These are phyloP conservation scores for Ceyx melanurus DNA, from an alignment of 2,113 vertebrate species.

Conservation along the genomic window DNA sequence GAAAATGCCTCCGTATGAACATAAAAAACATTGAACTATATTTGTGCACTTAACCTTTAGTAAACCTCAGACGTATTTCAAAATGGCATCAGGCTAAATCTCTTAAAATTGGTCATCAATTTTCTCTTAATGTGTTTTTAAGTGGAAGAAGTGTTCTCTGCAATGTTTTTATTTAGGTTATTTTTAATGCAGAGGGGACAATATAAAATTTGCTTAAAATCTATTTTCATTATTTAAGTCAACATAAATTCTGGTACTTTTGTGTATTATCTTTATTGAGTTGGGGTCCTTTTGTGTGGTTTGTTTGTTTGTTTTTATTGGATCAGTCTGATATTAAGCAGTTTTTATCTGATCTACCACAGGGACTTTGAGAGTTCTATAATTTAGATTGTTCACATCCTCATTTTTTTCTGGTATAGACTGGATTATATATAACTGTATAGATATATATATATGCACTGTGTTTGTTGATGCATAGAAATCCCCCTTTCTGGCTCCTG, in stretches of 20 bases:
- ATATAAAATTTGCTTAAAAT: not conserved
- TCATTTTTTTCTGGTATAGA: not conserved
- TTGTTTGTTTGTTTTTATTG: not conserved
- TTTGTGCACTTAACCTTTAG: not conserved
- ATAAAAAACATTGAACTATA: not conserved
- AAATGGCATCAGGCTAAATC: not conserved
- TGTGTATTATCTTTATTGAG: not conserved
- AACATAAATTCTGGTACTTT: not conserved
- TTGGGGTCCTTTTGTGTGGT: accelerated
- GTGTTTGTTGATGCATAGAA: not conserved
- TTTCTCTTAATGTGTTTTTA: not conserved
- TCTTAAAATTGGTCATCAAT: not conserved
- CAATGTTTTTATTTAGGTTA: not conserved
- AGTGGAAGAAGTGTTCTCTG: not conserved
- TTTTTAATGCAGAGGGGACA: not conserved
- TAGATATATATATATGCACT: no score
- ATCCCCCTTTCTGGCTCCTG: not conserved
- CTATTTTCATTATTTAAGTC: not conserved
- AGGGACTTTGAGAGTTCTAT: not conserved
- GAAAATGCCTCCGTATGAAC: not conserved
- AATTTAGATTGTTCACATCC: not conserved
- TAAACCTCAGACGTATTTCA: not conserved
- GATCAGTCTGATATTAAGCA: not conserved
- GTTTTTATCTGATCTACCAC: not conserved
- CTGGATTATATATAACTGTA: not conserved